Evolutionary conservation across 1,140 invertebrate genomes (phyloP), one percentile per base, ranked within the genome.

Genomic region (Hestina assimilis): DNA sequence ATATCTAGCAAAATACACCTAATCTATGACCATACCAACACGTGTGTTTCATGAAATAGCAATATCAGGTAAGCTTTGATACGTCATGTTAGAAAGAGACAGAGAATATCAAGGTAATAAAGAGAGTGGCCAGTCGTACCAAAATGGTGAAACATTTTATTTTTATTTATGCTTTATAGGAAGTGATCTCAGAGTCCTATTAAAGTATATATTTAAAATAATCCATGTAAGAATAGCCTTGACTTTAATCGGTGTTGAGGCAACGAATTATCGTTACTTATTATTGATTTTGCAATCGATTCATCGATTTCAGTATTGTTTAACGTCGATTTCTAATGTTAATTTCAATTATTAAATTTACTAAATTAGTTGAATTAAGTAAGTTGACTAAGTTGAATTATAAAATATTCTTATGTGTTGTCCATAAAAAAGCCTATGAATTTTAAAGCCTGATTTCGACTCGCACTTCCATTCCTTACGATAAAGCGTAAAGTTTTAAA

Each of bases 131-230:
- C 53, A 65, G 66, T 67, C 51, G 64, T 26, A 58, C 62, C 58
- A 73, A 77, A 81, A 74, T 76, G 69, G 71, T 71, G 73, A 62
- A 65, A 58, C 55, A 60, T 51, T 62, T 69, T 72, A 59, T 66
- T 67, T 70, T 78, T 74, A 72, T 77, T 75, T 66, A 66, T 72
- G 54, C 60, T 69, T 56, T 71, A 69, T 62, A 81, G 80, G 77
- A 82, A 83, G 66, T 83, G 72, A 76, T 82, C 67, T 83, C 69
- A 75, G 58, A 33, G 69, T 78, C 63, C 66, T 66, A 69, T 66
- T n/a, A 70, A 64, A 63, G 65, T 38, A 55, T 58, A 55, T 54
- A 24, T 57, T 42, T 63, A 61, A 61, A 65, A 55, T 42, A 42
- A 66, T 59, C 43, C 33, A 55, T 54, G 17, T 38, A 43, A 53